Conservation (phyloP, 2,113 vertebrate genomes). For the Melanostigma gelatinosum region DNA sequence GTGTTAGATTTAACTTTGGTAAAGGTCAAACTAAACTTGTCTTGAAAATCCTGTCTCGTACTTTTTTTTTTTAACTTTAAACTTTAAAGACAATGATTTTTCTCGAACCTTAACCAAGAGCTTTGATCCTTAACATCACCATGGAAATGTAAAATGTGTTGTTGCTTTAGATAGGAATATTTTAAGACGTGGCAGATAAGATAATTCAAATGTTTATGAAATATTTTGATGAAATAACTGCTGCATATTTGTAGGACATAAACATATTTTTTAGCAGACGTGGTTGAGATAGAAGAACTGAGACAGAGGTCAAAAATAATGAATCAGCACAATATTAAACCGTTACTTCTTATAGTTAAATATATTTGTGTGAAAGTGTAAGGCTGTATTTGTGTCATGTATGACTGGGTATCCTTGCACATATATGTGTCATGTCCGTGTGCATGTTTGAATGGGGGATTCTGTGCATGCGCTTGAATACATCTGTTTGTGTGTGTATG, state of each 20-base stretch:
- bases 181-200: not conserved
- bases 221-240: not conserved
- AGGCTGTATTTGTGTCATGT: not conserved
- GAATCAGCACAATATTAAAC: not conserved
- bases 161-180: not conserved
- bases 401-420: not conserved
- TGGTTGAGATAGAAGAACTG: not conserved
- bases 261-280: not conserved
- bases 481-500: conserved; percentile 47
- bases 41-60: not conserved
- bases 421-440: conserved; percentile 19
- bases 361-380: not conserved
- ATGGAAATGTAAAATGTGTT: not conserved
- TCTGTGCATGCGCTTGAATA: conserved; percentile 74
- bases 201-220: not conserved
- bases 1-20: not conserved
- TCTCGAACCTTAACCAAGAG: not conserved
- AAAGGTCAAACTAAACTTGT: not conserved
- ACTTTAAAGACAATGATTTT: not conserved
- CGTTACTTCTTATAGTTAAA: not conserved
- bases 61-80: conserved; percentile 4
- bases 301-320: not conserved
- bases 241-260: not conserved
- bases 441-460: conserved; percentile 49
- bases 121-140: not conserved